Conservation (phyloP, 2,797 vertebrate species). For the Chiroxiphia lanceolata region DNA sequence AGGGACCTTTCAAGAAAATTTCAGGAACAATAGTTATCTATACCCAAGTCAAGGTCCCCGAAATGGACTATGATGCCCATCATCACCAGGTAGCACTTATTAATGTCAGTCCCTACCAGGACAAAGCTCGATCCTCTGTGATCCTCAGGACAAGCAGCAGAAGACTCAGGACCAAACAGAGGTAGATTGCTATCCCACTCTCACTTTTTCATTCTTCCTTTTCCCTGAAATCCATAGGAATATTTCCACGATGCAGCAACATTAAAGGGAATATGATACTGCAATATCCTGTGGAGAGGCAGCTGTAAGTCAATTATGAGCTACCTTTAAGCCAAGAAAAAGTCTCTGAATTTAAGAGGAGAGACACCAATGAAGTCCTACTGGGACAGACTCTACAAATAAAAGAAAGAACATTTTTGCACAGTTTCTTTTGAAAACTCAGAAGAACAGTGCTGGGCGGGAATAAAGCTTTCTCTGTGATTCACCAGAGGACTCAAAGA, state of each 20-base stretch:
- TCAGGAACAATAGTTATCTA: neutral
- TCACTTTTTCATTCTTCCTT: neutral
- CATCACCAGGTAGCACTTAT: neutral
- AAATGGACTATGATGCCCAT: neutral
- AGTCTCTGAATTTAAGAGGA: slow-evolving; percentile 35
- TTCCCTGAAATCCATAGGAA: neutral
- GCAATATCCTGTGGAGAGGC: slow-evolving; percentile 22
- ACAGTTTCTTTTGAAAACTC: slow-evolving; percentile 31
- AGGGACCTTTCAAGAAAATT: neutral
- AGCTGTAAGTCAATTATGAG: slow-evolving; percentile 54
- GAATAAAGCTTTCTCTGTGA: slow-evolving; percentile 9
- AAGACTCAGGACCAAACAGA: neutral
- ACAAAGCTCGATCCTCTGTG: neutral
- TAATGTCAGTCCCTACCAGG: neutral
- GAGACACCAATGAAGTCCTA: slow-evolving; percentile 28
- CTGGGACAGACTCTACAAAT: slow-evolving; percentile 2
- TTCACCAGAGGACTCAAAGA: neutral
- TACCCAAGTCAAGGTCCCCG: neutral
- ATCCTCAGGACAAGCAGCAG: neutral
- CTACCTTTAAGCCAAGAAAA: slow-evolving; percentile 47
- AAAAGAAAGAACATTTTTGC: slow-evolving; percentile 1
- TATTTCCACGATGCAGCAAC: neutral
- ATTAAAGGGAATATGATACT: slow-evolving; percentile 31
- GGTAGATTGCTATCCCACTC: neutral
- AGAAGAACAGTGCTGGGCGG: neutral